Evolutionary conservation across 30 jellyfish, hydroid and myxozoan genomes (phyloP).

Genomic region (Aurelia coerulea): DNA sequence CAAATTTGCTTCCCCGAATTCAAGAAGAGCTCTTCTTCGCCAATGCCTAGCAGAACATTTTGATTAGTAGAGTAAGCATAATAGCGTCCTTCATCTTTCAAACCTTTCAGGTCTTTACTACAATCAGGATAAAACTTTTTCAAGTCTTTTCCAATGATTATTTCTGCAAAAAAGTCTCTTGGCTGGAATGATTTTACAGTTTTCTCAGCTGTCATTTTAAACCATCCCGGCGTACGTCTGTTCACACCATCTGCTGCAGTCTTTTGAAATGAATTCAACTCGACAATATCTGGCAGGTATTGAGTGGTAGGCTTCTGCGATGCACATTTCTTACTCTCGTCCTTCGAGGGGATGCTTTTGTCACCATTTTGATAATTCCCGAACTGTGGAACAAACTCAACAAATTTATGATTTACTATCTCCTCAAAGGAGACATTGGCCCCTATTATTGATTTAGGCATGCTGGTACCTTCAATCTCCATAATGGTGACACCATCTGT

Average conservation of each 20-base stretch:
- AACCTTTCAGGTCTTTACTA: constrained; percentile 7
- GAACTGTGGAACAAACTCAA: constrained; percentile 8
- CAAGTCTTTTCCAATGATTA: constrained; percentile 29
- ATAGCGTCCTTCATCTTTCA: not conserved
- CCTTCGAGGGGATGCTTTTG: too few relatives aligned
- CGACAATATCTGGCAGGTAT: constrained; percentile 47
- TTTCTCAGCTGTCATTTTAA: constrained; percentile 20
- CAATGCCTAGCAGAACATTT: constrained; percentile 22
- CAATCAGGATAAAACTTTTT: constrained; percentile 20
- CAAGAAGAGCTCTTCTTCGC: constrained; percentile 45
- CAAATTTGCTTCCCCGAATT: constrained; percentile 27
- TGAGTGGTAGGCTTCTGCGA: constrained; percentile 43
- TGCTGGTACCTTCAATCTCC: constrained; percentile 30
- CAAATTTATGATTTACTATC: constrained; percentile 8
- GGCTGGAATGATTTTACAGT: constrained; percentile 2
- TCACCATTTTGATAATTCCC: not conserved
- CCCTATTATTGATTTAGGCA: constrained; percentile 58
- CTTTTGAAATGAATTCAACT: constrained; percentile 55
- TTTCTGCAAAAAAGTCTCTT: constrained; percentile 50
- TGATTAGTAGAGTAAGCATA: constrained; percentile 47
- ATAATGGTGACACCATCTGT: constrained; percentile 55
- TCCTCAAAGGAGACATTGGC: constrained; percentile 3
- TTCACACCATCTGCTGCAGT: constrained; percentile 56
- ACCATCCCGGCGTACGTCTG: constrained; percentile 61
- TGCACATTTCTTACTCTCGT: constrained; percentile 18